A percentile compares a stretch with the other conserved stretches of the same genome.
These are phyloP conservation scores for Hyposoter didymator DNA, from an alignment of 2,888 invertebrate species.

Conservation along the genomic window DNA sequence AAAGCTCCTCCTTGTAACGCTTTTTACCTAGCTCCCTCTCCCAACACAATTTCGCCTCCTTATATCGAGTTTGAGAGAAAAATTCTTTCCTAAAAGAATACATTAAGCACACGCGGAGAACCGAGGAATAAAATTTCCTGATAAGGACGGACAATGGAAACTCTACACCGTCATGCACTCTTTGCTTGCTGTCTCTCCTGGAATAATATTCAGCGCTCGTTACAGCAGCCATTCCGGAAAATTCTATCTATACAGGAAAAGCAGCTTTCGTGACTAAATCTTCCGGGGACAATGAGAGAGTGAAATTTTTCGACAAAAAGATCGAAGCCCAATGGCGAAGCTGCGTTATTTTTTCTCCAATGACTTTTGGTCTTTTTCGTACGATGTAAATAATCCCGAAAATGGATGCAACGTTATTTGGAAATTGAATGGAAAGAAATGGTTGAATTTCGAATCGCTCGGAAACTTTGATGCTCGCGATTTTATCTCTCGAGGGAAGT, in stretches of 20 bases:
- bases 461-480: neutral
- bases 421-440: neutral
- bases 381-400: too few species aligned
- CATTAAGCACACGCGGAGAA: slow-evolving; percentile 42
- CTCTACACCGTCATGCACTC: slow-evolving; percentile 37
- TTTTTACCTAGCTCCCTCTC: slow-evolving; percentile 40
- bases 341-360: too few species aligned
- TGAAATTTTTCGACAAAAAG: too few species aligned
- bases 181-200: slow-evolving; percentile 21
- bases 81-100: slow-evolving; percentile 63
- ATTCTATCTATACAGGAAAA: neutral
- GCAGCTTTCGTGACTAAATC: too few species aligned
- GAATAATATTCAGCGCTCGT: slow-evolving; percentile 23
- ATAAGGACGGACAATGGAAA: slow-evolving; percentile 32
- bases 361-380: too few species aligned
- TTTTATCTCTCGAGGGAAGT: neutral
- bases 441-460: neutral
- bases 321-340: too few species aligned
- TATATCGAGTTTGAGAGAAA: slow-evolving; percentile 56
- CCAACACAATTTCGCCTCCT: slow-evolving; percentile 40
- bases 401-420: neutral
- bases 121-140: slow-evolving; percentile 40
- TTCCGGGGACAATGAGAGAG: too few species aligned
- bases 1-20: slow-evolving; percentile 43
- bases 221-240: slow-evolving; percentile 6